Evolutionary conservation across 2,113 vertebrate species (phyloP), one percentile per base, ranked within the genome.

Genomic region (Ptychochromis oligacanthus): DNA sequence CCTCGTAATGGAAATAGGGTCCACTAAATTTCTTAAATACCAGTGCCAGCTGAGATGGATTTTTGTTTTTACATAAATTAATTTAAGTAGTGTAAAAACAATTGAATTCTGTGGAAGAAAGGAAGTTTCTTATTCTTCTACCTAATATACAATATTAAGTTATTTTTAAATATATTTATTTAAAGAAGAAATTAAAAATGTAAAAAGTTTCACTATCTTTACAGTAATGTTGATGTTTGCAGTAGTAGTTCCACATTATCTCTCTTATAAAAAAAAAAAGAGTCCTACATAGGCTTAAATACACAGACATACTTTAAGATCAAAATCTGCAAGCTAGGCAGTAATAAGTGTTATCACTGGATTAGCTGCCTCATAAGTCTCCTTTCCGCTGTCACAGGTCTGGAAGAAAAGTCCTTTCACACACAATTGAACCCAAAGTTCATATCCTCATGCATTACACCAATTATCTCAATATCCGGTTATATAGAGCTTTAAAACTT

Each of bases 11-110:
- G 70, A 79, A 93, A 92, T 83, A 78, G 84, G 76, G 58, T 87
- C 79, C 77, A 86, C 77, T 93, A 91, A 89, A 93, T 94, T 88
- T 90, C 84, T 92, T 75, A 92, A 94, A 92, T 90, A 93, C 62
- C 72, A 64, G 28, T 72, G 90, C 79, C 83, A 87, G 79, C 67
- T 62, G 61, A 87, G 34, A 65, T 59, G 20, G 58, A 31, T 82
- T 49, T 77, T 76, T 79, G 75, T 38, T 80, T 76, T 83, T 46
- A 70, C 24, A n/a, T n/a, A n/a, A n/a, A n/a, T n/a, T n/a, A n/a
- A n/a, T n/a, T n/a, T n/a, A n/a, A n/a, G n/a, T n/a, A n/a, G n/a
- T n/a, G n/a, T n/a, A n/a, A n/a, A n/a, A n/a, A n/a, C 9, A 31
- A 85, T 84, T 89, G 43, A 70, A 72, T 82, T 84, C 58, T 31